These are phyloP conservation scores for Muscicapa comitata DNA, from an alignment of 2,797 vertebrate genomes.

Conservation along the genomic window DNA sequence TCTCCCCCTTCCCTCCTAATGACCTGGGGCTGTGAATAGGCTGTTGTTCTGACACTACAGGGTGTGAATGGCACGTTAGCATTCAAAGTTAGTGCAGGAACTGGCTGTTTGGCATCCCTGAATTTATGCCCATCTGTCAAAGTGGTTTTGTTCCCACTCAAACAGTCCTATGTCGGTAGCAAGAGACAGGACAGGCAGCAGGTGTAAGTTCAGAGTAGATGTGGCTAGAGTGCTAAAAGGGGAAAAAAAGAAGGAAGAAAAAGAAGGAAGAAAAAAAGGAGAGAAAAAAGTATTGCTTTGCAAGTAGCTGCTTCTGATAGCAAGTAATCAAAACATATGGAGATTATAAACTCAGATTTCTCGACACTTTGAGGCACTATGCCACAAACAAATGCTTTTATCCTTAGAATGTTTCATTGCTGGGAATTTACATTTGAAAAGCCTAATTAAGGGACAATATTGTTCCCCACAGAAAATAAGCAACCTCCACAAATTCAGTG, in stretches of 20 bases:
- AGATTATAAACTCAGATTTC: constrained; percentile 52
- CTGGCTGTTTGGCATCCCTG: constrained; percentile 4
- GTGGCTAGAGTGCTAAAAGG: neutral
- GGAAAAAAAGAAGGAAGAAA: fast-evolving
- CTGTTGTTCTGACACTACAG: neutral
- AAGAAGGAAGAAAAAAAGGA: too few relatives aligned
- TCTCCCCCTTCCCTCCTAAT: neutral
- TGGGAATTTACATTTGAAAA: constrained; percentile 56
- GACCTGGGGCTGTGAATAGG: neutral
- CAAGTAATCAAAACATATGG: constrained; percentile 41
- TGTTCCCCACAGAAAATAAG: constrained; percentile 37
- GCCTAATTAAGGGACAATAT: constrained; percentile 57
- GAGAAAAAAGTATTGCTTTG: neutral
- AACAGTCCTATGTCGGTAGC: neutral
- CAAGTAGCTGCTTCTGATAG: constrained; percentile 19
- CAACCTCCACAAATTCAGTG: constrained; percentile 24
- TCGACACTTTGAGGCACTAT: constrained; percentile 55
- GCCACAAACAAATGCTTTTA: constrained; percentile 43
- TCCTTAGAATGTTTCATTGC: constrained; percentile 45
- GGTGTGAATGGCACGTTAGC: neutral
- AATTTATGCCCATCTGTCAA: constrained; percentile 27
- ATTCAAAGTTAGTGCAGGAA: constrained; percentile 23
- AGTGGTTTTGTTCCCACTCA: constrained; percentile 30
- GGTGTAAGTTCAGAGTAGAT: neutral
- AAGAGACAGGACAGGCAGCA: neutral